Evolutionary conservation across 2,888 invertebrate species (phyloP).

Genomic region (Colostygia pectinataria): DNA sequence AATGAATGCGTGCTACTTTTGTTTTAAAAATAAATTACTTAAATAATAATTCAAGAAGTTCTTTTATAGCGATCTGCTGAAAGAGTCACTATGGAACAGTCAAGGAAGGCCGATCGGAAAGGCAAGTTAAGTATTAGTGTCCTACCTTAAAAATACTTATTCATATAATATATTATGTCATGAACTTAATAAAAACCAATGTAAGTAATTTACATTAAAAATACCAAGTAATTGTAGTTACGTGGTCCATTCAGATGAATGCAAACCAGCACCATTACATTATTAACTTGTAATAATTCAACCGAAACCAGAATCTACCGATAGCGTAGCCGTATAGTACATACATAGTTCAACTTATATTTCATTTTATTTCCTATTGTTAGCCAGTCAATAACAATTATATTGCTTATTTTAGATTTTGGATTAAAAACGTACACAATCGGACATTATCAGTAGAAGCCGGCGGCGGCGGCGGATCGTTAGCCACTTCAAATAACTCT

Average conservation of each 20-base stretch:
- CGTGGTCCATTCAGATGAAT: conserved; percentile 56
- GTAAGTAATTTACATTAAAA: conserved; percentile 55
- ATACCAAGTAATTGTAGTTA: conserved; percentile 49
- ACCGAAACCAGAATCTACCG: conserved; percentile 39
- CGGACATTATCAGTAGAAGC: conserved; percentile 31
- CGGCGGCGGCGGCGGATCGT: conserved; percentile 12
- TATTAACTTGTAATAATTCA: conserved; percentile 33
- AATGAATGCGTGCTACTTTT: conserved; percentile 37
- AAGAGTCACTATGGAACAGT: conserved; percentile 53
- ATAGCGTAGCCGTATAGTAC: conserved; percentile 22
- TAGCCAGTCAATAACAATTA: conserved; percentile 23
- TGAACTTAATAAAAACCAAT: conserved; percentile 63
- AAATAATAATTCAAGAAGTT: conserved; percentile 48
- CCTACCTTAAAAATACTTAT: conserved; percentile 52
- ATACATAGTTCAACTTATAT: conserved; percentile 5
- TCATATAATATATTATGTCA: conserved; percentile 58
- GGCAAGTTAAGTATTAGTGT: conserved; percentile 63
- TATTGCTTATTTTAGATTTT: conserved; percentile 22
- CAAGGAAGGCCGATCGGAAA: conserved; percentile 72
- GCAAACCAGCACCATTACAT: conserved; percentile 62
- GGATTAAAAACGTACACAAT: conserved; percentile 14
- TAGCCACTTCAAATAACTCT: conserved; percentile 35
- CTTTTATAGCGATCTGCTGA: conserved; percentile 37
- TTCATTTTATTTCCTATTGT: conserved; percentile 20
- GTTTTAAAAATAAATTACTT: conserved; percentile 50